Evolutionary conservation across 2,113 vertebrate genomes (phyloP), one percentile per base, ranked within the genome.

Genomic region (Tachysurus fulvidraco): DNA sequence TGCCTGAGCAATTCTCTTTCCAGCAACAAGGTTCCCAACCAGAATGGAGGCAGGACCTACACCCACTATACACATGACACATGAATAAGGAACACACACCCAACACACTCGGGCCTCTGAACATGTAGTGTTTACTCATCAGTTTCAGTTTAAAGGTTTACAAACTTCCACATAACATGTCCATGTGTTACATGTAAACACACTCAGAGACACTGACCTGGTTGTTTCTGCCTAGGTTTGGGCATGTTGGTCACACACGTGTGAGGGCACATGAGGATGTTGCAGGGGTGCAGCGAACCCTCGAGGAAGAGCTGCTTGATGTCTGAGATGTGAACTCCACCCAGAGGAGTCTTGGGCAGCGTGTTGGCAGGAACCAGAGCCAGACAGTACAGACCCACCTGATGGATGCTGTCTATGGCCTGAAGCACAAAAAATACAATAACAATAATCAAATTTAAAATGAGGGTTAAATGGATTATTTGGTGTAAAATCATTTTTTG

Each of bases 391-490:
- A 99, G 95, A 8, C 98, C 98, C 83, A 99, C 97, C 93, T 99
- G 98, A 94, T 99, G 98, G 93, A 99, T 99, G 92, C 97, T 99
- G 94, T 99, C 98, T 0, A 99, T 98, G 0, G 98, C 98, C 98
- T 99, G 23, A 55, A 89, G 46, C 44, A 85, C 17, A 76, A 14
- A 78, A 36, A 85, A 52, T 13, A 52, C 52, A 85, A 52, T 11
- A 46, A 69, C n/a, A 36, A 36, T 36, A 36, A 36, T 36, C 57
- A 41, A 23, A 12, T 7, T n/a, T 60, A 62, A 62, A 79, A 57
- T 4, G 4, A 44, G 25, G 41, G 54, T 23, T 5, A 28, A 74
- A 19, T 12, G 28, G 8, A 1, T 21, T 5, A 8, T 10, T 19
- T 5, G 36, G 36, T 36, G 36, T 36, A 36, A 36, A 36, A 36